Conservation (phyloP, 2,113 vertebrate species). For the Haemorhous mexicanus region DNA sequence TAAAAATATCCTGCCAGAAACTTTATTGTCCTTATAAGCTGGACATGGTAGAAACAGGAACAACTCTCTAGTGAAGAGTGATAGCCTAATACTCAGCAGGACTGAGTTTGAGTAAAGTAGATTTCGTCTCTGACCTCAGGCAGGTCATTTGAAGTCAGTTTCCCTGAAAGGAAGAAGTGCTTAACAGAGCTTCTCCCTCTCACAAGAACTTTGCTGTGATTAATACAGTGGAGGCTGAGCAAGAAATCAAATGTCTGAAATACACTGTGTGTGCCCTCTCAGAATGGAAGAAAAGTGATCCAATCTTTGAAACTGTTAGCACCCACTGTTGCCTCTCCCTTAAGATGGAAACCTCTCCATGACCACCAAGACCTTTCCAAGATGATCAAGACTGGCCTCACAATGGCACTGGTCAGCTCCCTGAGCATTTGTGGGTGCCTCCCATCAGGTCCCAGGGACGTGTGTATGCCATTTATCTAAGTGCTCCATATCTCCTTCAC, state of each 20-base stretch:
- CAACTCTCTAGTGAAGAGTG: not conserved
- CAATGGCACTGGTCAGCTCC: not conserved
- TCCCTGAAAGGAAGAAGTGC: not conserved
- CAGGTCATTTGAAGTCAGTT: not conserved
- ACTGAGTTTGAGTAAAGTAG: not conserved
- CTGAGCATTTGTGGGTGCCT: not conserved
- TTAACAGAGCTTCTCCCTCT: not conserved
- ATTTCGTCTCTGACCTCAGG: not conserved
- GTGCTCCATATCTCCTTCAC: not conserved
- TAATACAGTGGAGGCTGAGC: not conserved
- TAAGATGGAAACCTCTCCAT: not conserved
- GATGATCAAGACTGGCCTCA: not conserved
- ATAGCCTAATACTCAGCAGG: not conserved
- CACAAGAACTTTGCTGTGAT: not conserved
- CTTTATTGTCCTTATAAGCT: not conserved
- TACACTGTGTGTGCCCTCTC: not conserved
- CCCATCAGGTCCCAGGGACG: not conserved
- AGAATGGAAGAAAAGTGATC: not conserved
- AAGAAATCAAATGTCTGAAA: not conserved
- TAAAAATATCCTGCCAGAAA: not conserved
- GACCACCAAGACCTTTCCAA: not conserved
- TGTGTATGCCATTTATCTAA: not conserved
- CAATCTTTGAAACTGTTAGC: not conserved
- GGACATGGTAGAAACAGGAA: not conserved
- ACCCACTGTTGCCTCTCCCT: not conserved